Base-by-base conservation (phyloP, 2,797 vertebrate species). In the Chelmon rostratus region DNA sequence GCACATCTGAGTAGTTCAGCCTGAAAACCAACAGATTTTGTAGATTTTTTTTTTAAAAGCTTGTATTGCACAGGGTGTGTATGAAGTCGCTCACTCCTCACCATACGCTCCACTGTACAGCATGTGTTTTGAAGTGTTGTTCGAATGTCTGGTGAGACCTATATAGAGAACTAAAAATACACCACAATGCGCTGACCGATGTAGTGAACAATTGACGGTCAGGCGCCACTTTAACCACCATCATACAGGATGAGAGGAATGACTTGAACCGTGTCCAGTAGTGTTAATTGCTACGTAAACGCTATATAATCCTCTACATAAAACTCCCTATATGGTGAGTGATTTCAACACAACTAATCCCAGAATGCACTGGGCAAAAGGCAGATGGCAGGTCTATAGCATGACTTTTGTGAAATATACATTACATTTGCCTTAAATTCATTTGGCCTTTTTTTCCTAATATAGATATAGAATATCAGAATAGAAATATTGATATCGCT, bases 1-100 rank as follows among this genome's bases (percentile, higher is more conserved):
- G 5, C 23, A 19, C 64, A 23, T 82, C 42, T 68, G 54, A 69
- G 71, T 38, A 62, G 13, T 28, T 58, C n/a, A 44, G 18, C 15
- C 38, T 61, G 3, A 65, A 61, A 40, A 46, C 12, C 15, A 57
- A 15, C 21, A 28, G 1, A 4, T 28, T 11, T 31, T n/a, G 1
- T 62, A 49, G 11, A 38, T 42, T 44, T 13, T 54, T n/a, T 50
- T 58, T 62, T 16, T 3, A n/a, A 6, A 28, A 11, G 42, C 38
- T 6, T 53, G 23, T 3, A 21, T 18, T 18, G 12, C 19, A 16
- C 15, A 25, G 11, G 44, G 7, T 40, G 21, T 40, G 49, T 50
- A 31, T 2, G 16, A 31, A 49, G n/a, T 28, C 52, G 16, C 35
- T 25, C n/a, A 28, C 21, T 10, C 1, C 28, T 28, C 28, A 15